These are phyloP conservation scores for Galaxias olidus DNA, from an alignment of 2,797 vertebrate species.

Conservation along the genomic window DNA sequence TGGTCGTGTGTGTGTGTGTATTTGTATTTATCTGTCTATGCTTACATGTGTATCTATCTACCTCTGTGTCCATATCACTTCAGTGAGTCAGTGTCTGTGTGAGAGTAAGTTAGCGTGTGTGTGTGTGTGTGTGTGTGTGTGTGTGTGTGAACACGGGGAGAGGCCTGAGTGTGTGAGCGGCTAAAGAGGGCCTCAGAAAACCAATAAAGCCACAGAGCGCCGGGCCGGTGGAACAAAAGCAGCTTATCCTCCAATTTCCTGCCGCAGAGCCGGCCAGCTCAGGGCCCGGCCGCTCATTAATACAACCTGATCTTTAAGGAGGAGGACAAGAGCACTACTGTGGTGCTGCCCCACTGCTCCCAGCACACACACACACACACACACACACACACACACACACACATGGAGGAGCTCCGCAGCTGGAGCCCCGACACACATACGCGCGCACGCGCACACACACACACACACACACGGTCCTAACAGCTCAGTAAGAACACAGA, in stretches of 20 bases:
- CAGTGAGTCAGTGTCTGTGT: constrained; percentile 3
- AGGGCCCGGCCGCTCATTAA: constrained; percentile 41
- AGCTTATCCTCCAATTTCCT: constrained; percentile 48
- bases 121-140: constrained; percentile 23
- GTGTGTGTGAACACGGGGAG: neutral
- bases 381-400: constrained; percentile 11
- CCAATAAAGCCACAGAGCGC: constrained; percentile 41
- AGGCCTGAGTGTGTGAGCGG: constrained; percentile 13
- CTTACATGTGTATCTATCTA: too few relatives aligned
- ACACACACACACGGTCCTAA: constrained; percentile 13
- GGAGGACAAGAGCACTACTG: constrained; percentile 47
- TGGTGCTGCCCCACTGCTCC: constrained; percentile 24
- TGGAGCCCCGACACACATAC: constrained; percentile 22
- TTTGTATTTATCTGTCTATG: neutral
- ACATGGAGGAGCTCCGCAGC: constrained; percentile 39
- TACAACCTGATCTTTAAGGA: constrained; percentile 46
- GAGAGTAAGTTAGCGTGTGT: constrained; percentile 11
- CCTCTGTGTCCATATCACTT: too few relatives aligned
- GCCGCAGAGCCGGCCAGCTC: constrained; percentile 24
- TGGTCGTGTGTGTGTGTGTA: neutral
- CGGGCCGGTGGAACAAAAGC: constrained; percentile 44
- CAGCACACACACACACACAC: constrained; percentile 10
- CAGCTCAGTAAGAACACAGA: too few relatives aligned
- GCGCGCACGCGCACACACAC: constrained; percentile 9
- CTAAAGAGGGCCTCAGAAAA: constrained; percentile 42